Percentiles rank a stretch among this genome's conserved stretches.
phyloP scores from a whole-genome alignment of 2,797 vertebrate species.

The Kryptolebias ocellatus region DNA sequence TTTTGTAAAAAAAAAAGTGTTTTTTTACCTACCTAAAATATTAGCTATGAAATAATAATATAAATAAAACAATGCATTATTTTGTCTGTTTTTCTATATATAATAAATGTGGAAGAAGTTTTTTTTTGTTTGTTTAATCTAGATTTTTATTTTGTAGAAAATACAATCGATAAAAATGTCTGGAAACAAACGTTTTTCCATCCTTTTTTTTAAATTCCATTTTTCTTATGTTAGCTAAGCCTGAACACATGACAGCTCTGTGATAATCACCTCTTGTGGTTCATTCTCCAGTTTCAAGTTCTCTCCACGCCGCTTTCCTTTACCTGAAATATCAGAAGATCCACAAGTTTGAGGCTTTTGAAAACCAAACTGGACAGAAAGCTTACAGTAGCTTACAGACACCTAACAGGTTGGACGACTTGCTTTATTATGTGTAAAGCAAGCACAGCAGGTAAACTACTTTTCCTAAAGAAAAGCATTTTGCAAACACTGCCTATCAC shows the following conservation, averaged over 20 bases:
- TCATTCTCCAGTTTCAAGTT: conserved; percentile 97
- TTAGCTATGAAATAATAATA: too few species aligned
- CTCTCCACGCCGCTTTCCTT: conserved; percentile 93
- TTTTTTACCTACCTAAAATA: too few species aligned
- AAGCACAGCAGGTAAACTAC: conserved; percentile 40
- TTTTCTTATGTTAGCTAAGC: background rate
- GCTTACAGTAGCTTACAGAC: background rate
- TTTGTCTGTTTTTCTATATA: too few species aligned
- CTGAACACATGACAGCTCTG: conserved; percentile 51
- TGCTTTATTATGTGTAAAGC: conserved; percentile 28
- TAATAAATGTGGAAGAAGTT: too few species aligned
- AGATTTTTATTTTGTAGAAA: too few species aligned
- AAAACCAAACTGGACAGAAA: background rate
- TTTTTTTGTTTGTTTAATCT: too few species aligned
- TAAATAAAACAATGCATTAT: too few species aligned
- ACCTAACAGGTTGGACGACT: background rate
- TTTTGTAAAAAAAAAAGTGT: too few species aligned
- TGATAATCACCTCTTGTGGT: conserved; percentile 91
- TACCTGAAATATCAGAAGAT: conserved; percentile 82
- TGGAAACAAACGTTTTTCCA: too few species aligned
- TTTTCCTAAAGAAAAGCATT: conserved; percentile 50
- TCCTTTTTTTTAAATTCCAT: too few species aligned
- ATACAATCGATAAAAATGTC: too few species aligned
- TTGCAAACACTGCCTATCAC: conserved; percentile 8
- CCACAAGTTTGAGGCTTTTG: conserved; percentile 1